Percentiles rank a stretch among this genome's conserved stretches.
Evolutionary conservation across 2,888 invertebrate genomes (phyloP).

Genomic region (Cheilosia variabilis): DNA sequence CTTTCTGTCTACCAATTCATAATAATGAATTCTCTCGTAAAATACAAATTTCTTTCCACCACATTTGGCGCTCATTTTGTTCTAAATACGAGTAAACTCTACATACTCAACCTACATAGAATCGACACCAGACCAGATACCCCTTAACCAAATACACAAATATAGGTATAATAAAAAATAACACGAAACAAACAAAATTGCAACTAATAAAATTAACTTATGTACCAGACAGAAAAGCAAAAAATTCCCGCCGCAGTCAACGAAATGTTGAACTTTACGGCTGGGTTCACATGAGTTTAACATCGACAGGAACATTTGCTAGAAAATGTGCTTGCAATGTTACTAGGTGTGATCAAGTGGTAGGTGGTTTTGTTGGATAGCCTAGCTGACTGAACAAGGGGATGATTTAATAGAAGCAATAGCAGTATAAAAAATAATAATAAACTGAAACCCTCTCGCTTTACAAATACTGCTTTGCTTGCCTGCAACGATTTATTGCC

Average conservation of each 20-base stretch:
- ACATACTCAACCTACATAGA: constrained; percentile 21
- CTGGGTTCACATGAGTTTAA: constrained; percentile 68
- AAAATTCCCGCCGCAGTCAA: constrained; percentile 35
- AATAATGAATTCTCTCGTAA: neutral
- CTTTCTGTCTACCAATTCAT: too few species aligned
- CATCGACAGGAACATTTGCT: constrained; percentile 41
- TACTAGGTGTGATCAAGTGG: constrained; percentile 53
- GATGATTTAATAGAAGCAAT: constrained; percentile 54
- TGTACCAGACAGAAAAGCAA: constrained; percentile 56
- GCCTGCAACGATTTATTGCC: constrained; percentile 62
- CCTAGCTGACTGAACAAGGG: constrained; percentile 36
- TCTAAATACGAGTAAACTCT: constrained; percentile 7
- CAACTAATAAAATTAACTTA: constrained; percentile 73
- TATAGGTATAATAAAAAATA: neutral
- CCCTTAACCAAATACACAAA: constrained; percentile 16
- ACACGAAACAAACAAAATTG: constrained; percentile 50
- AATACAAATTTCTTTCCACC: neutral
- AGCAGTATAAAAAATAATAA: constrained; percentile 18
- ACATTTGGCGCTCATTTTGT: constrained; percentile 32
- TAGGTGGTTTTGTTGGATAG: constrained; percentile 25
- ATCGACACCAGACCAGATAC: constrained; percentile 42
- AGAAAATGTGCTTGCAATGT: constrained; percentile 56
- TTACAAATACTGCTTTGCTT: constrained; percentile 37
- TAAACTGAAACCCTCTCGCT: constrained; percentile 12
- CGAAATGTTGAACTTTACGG: constrained; percentile 70